These are phyloP conservation scores for Tetramorium alpestre DNA, from an alignment of 1,140 invertebrate genomes.

Conservation along the genomic window DNA sequence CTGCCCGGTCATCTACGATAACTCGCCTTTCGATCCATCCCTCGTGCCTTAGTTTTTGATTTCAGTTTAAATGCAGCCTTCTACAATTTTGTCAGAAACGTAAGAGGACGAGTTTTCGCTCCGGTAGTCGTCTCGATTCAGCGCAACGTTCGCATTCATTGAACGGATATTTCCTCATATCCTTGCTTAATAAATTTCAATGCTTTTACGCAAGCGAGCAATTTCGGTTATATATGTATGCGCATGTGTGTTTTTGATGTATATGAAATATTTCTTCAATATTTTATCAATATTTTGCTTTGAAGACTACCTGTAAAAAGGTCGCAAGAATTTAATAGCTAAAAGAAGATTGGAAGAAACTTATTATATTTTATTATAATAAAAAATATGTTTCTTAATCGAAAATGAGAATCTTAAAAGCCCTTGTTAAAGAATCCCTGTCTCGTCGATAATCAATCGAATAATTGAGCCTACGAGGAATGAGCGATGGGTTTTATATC, in stretches of 20 bases:
- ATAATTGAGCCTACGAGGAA: constrained; percentile 11
- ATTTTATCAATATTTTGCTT: constrained; percentile 5
- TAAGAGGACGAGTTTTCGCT: constrained; percentile 42
- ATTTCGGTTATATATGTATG: background rate
- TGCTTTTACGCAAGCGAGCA: constrained; percentile 12
- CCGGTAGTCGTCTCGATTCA: constrained; percentile 17
- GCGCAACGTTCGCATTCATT: background rate
- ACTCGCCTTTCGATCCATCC: background rate
- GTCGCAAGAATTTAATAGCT: background rate
- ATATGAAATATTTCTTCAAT: background rate
- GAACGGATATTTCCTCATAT: constrained; percentile 20
- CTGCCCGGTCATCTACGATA: background rate
- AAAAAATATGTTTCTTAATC: background rate
- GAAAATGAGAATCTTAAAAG: background rate
- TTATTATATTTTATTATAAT: background rate
- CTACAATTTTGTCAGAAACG: constrained; percentile 39
- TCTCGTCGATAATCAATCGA: background rate
- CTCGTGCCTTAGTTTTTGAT: constrained; percentile 39
- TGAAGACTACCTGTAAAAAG: constrained; percentile 9
- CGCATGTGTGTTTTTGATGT: background rate
- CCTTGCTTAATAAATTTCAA: constrained; percentile 41
- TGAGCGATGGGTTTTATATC: constrained; percentile 9
- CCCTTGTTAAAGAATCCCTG: background rate
- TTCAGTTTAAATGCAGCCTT: constrained; percentile 49
- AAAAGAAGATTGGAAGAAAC: background rate